Percentiles rank a stretch among this genome's conserved stretches.
phyloP scores from a whole-genome alignment of 2,113 vertebrate species.

The Canis aureus region DNA sequence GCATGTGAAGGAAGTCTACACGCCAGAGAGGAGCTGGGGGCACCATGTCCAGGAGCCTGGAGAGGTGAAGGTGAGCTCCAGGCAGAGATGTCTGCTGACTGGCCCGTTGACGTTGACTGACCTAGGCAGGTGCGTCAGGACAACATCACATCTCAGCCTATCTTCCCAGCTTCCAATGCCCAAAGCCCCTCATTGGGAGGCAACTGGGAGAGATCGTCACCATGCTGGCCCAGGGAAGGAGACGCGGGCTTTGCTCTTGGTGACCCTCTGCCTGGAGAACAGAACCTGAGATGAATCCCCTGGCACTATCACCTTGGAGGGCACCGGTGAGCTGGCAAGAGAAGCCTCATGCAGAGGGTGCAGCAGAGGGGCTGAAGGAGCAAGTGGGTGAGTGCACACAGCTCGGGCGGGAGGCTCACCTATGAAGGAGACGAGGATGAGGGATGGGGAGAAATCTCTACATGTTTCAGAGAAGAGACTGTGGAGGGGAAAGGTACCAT shows the following conservation, averaged over 20 bases:
- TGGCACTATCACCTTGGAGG: not conserved
- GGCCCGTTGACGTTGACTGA: not conserved
- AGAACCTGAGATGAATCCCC: not conserved
- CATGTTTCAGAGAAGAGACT: not conserved
- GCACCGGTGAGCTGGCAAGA: not conserved
- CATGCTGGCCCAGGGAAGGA: not conserved
- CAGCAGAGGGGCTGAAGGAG: not conserved
- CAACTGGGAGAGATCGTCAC: not conserved
- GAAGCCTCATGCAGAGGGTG: not conserved
- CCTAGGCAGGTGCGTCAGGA: not conserved
- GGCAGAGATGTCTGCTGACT: not conserved
- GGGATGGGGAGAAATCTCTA: not conserved
- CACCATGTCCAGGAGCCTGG: not conserved
- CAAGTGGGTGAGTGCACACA: accelerated
- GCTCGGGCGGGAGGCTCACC: not conserved
- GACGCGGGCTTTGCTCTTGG: not conserved
- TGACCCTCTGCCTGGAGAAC: not conserved
- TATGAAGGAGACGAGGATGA: not conserved
- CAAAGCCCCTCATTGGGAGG: not conserved
- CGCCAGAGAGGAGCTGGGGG: not conserved
- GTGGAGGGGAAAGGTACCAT: not conserved
- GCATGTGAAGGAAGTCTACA: not conserved
- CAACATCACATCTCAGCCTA: not conserved
- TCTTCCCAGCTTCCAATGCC: not conserved
- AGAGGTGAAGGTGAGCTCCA: not conserved